A percentile compares a stretch with the other conserved stretches of the same genome.
phyloP scores from a whole-genome alignment of 2,888 invertebrate genomes.

The Adelphocoris suturalis region DNA sequence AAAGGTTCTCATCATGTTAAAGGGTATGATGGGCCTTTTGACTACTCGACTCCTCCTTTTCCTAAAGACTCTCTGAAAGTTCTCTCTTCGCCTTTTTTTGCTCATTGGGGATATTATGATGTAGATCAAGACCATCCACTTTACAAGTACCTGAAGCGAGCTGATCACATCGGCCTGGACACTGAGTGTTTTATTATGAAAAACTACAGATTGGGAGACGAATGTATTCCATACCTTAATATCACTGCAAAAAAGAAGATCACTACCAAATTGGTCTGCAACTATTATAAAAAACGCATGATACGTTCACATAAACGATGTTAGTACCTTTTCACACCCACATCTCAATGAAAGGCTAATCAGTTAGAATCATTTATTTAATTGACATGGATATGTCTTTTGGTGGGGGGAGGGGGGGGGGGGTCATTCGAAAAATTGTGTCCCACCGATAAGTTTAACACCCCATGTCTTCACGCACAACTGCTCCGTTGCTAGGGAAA shows the following conservation, averaged over 20 bases:
- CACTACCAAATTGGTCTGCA: slow-evolving; percentile 37
- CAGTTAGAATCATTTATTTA: no score
- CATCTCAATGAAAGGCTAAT: background rate
- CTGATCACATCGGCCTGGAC: slow-evolving; percentile 15
- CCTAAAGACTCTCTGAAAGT: slow-evolving; percentile 53
- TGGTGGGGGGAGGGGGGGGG: no score
- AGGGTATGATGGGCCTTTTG: background rate
- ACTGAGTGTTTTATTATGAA: slow-evolving; percentile 28
- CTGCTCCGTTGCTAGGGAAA: no score
- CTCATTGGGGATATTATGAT: slow-evolving; percentile 44
- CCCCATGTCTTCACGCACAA: no score
- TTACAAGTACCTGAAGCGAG: background rate
- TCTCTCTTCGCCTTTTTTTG: slow-evolving; percentile 46
- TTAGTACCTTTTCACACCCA: background rate
- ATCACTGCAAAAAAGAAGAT: slow-evolving; percentile 14
- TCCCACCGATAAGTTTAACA: no score
- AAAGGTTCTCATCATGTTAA: background rate
- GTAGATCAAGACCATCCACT: slow-evolving; percentile 45
- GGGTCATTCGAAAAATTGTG: no score
- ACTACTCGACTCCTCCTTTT: slow-evolving; percentile 23
- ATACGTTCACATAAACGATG: background rate
- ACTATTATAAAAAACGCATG: slow-evolving; percentile 34
- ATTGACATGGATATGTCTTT: no score
- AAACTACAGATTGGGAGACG: background rate
- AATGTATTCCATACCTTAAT: background rate